Conservation (phyloP, 2,888 invertebrate species). For the Thymelicus acteon region DNA sequence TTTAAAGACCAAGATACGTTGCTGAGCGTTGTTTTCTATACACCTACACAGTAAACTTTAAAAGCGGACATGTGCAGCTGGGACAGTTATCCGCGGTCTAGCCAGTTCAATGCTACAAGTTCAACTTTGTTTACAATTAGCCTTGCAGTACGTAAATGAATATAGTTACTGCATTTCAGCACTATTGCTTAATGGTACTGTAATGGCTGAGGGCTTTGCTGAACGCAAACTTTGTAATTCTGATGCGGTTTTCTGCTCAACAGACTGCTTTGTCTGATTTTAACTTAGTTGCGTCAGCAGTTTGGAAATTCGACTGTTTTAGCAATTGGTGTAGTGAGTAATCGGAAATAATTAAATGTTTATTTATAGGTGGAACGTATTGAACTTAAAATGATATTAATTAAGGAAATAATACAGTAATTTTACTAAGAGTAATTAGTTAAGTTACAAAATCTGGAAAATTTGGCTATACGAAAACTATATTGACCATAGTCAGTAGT, state of each 20-base stretch:
- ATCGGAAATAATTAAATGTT: not conserved
- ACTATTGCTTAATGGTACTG: conserved; percentile 19
- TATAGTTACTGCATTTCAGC: conserved; percentile 28
- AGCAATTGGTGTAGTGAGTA: not conserved
- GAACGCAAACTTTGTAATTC: conserved; percentile 14
- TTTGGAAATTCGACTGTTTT: not conserved
- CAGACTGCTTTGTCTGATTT: conserved; percentile 23
- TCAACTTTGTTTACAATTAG: conserved; percentile 32
- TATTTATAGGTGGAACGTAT: not conserved
- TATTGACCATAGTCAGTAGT: no score
- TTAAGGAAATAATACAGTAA: no score
- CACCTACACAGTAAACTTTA: conserved; percentile 6
- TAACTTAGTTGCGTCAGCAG: conserved; percentile 11
- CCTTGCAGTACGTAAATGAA: conserved; percentile 28
- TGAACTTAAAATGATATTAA: not conserved
- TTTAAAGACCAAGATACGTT: no score
- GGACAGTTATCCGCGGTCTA: not conserved
- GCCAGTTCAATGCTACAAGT: conserved; percentile 6
- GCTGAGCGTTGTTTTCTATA: no score
- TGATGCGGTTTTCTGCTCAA: conserved; percentile 23
- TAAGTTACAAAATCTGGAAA: no score
- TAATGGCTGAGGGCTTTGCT: conserved; percentile 25
- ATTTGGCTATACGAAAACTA: no score
- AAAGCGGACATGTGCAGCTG: not conserved
- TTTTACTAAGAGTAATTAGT: no score